Evolutionary conservation across 1,140 invertebrate species (phyloP).

Genomic region (Tetranychus cinnabarinus): DNA sequence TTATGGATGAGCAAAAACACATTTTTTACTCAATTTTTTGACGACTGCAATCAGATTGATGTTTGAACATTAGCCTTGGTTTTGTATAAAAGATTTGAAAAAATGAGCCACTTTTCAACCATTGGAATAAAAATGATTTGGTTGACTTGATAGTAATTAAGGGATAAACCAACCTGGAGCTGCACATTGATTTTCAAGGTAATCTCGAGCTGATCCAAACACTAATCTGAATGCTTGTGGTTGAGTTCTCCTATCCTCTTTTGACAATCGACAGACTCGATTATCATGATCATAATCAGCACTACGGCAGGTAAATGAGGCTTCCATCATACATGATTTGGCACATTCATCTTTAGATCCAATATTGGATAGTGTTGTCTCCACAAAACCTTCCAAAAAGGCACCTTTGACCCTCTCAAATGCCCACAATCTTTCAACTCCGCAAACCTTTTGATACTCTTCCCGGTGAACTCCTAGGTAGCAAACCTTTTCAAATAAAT

Average conservation of each 20-base stretch:
- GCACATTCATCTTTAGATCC: conserved; percentile 25
- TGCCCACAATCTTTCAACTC: conserved; percentile 24
- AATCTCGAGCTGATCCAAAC: conserved; percentile 22
- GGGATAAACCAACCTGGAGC: conserved; percentile 12
- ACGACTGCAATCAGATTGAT: too few relatives aligned
- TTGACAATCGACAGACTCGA: conserved; percentile 23
- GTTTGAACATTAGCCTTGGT: too few relatives aligned
- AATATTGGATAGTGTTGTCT: conserved; percentile 22
- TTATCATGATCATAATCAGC: conserved; percentile 23
- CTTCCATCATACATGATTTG: conserved; percentile 25
- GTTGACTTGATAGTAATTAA: background rate
- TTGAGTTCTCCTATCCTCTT: conserved; percentile 26
- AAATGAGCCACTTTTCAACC: too few relatives aligned
- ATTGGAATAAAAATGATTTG: background rate
- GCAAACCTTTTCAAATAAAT: conserved; percentile 26
- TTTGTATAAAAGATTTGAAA: too few relatives aligned
- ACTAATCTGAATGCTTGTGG: conserved; percentile 24
- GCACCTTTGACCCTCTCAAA: conserved; percentile 26
- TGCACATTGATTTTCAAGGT: conserved; percentile 30
- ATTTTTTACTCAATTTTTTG: too few relatives aligned
- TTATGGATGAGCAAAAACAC: too few relatives aligned
- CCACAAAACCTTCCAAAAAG: conserved; percentile 25
- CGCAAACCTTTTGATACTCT: conserved; percentile 24
- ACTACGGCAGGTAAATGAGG: conserved; percentile 25
- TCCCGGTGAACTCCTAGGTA: conserved; percentile 13